Conservation (phyloP, 1,140 invertebrate genomes). For the Adelges cooleyi region DNA sequence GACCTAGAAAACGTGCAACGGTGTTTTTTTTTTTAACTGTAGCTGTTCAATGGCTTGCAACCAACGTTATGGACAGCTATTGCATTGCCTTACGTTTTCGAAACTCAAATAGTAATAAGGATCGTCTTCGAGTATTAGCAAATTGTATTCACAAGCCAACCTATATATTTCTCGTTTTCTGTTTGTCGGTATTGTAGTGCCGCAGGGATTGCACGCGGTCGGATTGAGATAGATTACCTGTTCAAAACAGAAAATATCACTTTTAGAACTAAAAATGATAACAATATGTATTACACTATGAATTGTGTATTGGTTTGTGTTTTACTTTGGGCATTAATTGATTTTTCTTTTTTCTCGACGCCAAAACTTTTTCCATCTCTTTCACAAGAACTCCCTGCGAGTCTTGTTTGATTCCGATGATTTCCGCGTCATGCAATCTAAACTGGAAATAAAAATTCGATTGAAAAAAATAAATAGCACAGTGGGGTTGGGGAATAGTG, state of each 20-base stretch:
- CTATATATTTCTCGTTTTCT: slow-evolving; percentile 58
- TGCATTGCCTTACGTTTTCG: slow-evolving; percentile 36
- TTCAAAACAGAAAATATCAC: slow-evolving; percentile 7
- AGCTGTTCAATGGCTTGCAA: too few relatives aligned
- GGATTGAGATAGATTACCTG: slow-evolving; percentile 50
- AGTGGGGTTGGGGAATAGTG: too few relatives aligned
- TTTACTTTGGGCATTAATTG: neutral
- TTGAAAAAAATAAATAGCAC: too few relatives aligned
- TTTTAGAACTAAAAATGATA: neutral
- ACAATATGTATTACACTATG: neutral
- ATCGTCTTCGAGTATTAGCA: slow-evolving; percentile 70
- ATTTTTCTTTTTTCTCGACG: neutral
- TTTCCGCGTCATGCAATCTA: neutral
- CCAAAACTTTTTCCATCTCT: neutral
- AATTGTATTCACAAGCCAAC: slow-evolving; percentile 60
- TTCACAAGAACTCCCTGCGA: neutral
- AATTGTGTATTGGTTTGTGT: too few relatives aligned
- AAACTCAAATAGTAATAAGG: slow-evolving; percentile 69
- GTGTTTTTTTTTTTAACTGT: neutral
- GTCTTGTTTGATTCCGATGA: slow-evolving; percentile 10
- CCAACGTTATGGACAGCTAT: neutral
- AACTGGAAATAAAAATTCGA: slow-evolving; percentile 7
- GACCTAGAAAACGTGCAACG: slow-evolving; percentile 36
- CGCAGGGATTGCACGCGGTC: slow-evolving; percentile 57
- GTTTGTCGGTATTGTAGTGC: slow-evolving; percentile 50